Percentiles rank a stretch among this genome's conserved stretches.
Evolutionary conservation across 2,888 invertebrate species (phyloP).

Genomic region (Antheraea assamensis): DNA sequence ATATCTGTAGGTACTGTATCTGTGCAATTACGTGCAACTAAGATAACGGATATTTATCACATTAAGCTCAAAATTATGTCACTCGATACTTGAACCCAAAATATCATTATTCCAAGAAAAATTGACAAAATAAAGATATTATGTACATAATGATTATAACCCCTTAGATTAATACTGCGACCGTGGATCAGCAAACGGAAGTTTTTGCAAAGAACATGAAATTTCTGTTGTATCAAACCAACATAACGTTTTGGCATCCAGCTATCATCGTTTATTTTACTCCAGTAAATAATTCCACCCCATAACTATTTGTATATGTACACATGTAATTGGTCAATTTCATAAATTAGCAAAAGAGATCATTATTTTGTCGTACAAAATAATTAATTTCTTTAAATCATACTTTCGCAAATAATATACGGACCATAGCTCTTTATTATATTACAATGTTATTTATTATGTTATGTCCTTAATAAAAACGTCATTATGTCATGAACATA

Average conservation of each 20-base stretch:
- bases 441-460: too few relatives aligned
- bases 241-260: background rate
- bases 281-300: background rate
- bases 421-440: too few relatives aligned
- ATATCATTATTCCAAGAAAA: background rate
- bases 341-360: background rate
- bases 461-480: too few relatives aligned
- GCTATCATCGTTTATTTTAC: background rate
- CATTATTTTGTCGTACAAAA: background rate
- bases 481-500: too few relatives aligned
- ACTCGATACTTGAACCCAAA: background rate
- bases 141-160: background rate
- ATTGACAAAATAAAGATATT: background rate
- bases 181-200: background rate
- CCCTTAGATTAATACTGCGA: background rate
- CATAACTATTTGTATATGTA: background rate
- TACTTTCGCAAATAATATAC: too few relatives aligned
- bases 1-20: background rate
- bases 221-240: background rate
- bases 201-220: background rate
- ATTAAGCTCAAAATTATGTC: background rate
- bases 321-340: background rate
- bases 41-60: background rate
- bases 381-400: too few relatives aligned
- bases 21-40: background rate